Evolutionary conservation across 2,113 vertebrate species (phyloP), one percentile per base, ranked within the genome.

Genomic region (Pollachius pollachius): DNA sequence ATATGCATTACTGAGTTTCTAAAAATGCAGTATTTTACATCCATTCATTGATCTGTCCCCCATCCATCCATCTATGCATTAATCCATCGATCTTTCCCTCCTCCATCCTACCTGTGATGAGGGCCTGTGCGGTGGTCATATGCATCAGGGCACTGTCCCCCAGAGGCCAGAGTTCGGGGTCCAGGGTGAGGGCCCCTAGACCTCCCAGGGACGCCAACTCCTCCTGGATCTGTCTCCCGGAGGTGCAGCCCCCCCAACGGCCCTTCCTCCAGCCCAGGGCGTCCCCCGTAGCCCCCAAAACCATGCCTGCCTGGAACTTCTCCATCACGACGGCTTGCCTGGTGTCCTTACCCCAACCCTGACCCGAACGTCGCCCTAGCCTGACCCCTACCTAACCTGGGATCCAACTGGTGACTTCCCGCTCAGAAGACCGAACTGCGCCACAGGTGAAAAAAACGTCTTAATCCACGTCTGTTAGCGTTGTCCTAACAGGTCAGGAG

Each of bases 131-230:
- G 0, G 97, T 99, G 37, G 94, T 94, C 89, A 98, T 92, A 85
- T 95, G 96, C 97, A 99, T 96, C 84, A 96, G 58, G 0, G 93
- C 93, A 76, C 95, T 95, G 82, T 95, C 94, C 65, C 97, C 98
- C 71, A 96, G 89, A 0, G 95, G 96, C 96, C 97, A 99, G 78
- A 92, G 94, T 37, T 95, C 94, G 0, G 90, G 81, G 3, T 95
- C 94, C 9, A 97, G 88, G 73, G 92, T 94, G 3, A 95, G 87
- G 64, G 88, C 92, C 57, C 77, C 94, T 1, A 97, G 90, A 48
- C 95, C 96, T 48, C 95, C 94, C 0, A 94, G 76, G 76, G 88
- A 82, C 0, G 84, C 93, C 79, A 96, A 89, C 73, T 96, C 95
- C 77, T 94, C 91, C 80, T 94, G 95, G 87, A 96, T 93, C 74